These are phyloP conservation scores for Athalia rosae DNA, from an alignment of 2,888 invertebrate species.

Conservation along the genomic window DNA sequence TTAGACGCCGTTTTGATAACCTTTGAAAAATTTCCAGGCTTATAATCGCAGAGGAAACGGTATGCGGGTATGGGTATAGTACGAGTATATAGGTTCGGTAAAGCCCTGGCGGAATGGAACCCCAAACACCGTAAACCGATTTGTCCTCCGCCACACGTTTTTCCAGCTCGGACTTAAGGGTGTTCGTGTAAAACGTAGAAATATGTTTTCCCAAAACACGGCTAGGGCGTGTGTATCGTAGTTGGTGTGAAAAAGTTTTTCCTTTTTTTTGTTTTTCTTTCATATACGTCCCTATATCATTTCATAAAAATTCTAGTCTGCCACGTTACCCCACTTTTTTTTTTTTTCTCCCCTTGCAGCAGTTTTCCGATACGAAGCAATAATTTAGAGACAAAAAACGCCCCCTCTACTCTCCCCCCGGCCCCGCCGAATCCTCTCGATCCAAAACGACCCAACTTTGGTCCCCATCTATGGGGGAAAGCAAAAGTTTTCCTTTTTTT, in stretches of 20 bases:
- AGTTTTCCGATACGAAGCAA: background rate
- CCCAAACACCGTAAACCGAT: conserved; percentile 33
- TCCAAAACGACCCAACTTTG: too few species aligned
- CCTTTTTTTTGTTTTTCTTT: too few species aligned
- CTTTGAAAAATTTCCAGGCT: too few species aligned
- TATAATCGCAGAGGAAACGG: background rate
- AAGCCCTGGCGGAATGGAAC: conserved; percentile 12
- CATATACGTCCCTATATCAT: background rate
- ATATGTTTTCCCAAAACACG: background rate
- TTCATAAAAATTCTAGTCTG: too few species aligned
- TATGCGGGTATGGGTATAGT: background rate
- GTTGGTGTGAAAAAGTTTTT: background rate
- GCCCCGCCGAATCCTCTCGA: too few species aligned
- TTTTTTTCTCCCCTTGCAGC: too few species aligned
- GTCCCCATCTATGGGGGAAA: background rate
- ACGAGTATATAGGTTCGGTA: too few species aligned
- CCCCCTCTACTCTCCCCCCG: too few species aligned
- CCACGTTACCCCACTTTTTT: too few species aligned
- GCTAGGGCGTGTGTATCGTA: background rate
- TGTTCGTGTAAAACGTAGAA: background rate
- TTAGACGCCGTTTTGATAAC: too few species aligned
- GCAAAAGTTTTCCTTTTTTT: background rate
- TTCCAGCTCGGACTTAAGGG: conserved; percentile 1
- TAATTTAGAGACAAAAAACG: background rate
- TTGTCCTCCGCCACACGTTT: conserved; percentile 2